Base-by-base conservation (phyloP, 2,113 vertebrate species). In the Diadophis punctatus region DNA sequence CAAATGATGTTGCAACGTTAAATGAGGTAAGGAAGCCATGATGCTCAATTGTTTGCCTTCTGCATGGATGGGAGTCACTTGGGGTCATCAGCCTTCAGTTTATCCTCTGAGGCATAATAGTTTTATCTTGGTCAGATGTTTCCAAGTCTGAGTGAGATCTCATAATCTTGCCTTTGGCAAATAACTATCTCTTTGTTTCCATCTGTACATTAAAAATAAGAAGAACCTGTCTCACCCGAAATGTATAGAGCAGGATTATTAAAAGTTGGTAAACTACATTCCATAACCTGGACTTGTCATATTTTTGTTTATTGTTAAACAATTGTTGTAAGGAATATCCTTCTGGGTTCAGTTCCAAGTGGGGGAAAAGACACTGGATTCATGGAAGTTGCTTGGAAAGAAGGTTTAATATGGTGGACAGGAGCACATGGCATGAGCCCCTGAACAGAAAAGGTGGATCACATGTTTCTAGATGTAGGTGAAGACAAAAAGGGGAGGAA, bases 1-100 rank as follows among this genome's bases (percentile, higher is more conserved):
- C 94, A 56, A 94, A 87, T 18, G 96, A 98, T 49, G 63, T 14
- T 1, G 95, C 95, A 0, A 94, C 96, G 46, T 97, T 99, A 8
- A 98, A 97, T 87, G 96, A 98, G 98, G 99, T 99, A 94, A 96
- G 94, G 80, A 7, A 58, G 8, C 12, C 46, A 22, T 10, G 22
- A 20, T 43, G 8, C 18, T 80, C 9, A 80, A 80, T 48, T 9
- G 20, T 56, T 80, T 46, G 3, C 27, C 22, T n/a, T 84, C 16
- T 58, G 34, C 48, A 22, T 84, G 48, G n/a, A 34, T 51, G 7
- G 52, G 34, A 34, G 5, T 92, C 39, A 56, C 18, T 18, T 74
- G 4, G 27, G 43, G 34, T 49, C 30, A 60, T 23, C 25, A 48
- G 30, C 74, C n/a, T 39, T 39, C 63, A 60, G n/a, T 8, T 51